phyloP scores from a whole-genome alignment of 2,113 vertebrate species.

The Fregata magnificens region DNA sequence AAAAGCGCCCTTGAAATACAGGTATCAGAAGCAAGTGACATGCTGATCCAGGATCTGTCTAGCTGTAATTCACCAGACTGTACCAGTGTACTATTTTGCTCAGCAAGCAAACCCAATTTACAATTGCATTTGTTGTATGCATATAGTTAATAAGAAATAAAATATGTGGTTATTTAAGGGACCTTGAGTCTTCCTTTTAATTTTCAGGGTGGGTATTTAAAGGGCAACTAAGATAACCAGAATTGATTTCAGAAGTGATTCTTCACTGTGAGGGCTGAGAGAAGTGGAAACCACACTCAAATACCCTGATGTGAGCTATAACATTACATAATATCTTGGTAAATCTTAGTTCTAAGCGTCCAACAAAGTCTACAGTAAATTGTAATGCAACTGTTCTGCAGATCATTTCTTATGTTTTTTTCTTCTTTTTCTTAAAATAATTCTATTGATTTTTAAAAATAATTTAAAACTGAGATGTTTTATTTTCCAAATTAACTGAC shows the following conservation, averaged over 20 bases:
- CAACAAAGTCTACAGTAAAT: background rate
- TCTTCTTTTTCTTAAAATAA: background rate
- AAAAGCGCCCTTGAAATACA: background rate
- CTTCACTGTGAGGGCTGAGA: background rate
- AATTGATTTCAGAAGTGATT: constrained; percentile 5
- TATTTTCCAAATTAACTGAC: background rate
- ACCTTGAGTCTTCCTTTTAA: background rate
- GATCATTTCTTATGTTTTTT: background rate
- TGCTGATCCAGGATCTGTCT: background rate
- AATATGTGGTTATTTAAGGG: background rate
- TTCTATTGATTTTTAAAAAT: background rate
- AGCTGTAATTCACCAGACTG: background rate
- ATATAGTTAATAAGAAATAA: constrained; percentile 11
- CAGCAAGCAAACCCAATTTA: background rate
- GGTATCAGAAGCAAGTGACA: background rate
- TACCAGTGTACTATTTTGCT: background rate
- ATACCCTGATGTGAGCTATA: background rate
- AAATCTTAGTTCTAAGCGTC: background rate
- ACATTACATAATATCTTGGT: background rate
- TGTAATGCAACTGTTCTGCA: background rate
- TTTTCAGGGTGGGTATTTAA: constrained; percentile 16
- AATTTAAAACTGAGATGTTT: background rate
- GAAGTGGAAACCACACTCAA: background rate
- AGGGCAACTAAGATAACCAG: constrained; percentile 3
- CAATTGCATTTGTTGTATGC: background rate